Evolutionary conservation across 2,888 invertebrate species (phyloP), one percentile per base, ranked within the genome.

Genomic region (Troides aeacus): DNA sequence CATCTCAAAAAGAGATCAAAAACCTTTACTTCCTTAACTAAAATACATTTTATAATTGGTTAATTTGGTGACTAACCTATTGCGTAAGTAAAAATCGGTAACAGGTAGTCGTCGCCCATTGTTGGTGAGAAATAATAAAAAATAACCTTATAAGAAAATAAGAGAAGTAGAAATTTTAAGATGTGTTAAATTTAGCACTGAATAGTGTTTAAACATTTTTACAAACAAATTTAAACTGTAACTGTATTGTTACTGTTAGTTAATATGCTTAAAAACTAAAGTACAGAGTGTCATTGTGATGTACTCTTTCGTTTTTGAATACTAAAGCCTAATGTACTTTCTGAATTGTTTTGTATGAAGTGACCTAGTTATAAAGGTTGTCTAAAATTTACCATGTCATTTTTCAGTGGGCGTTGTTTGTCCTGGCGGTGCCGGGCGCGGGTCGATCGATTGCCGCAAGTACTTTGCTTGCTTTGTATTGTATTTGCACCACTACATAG

Each of bases 361-460:
- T 60, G 72, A 46, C 72, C 73, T 68, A 72, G 69, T 73, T 72
- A 68, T 57, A 63, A 57, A 60, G 72, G 64, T 64, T 70, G 76
- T 79, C 63, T 63, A 61, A 79, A 76, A 81, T 82, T 82, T 84
- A 83, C 80, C 81, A 84, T 84, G 84, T 79, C 80, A 83, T 85
- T 86, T 85, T 84, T 82, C 76, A 82, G 81, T 71, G 73, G 75
- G 77, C 75, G 72, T 79, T 76, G 56, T 73, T 73, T 66, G 86
- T 83, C 83, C 89, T 83, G 82, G 74, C 85, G 80, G 90, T 89
- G 76, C 91, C 90, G 83, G 88, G 85, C 86, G 84, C 91, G 77
- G 77, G 7, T 8, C 78, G 81, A 88, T 91, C 89, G 86, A 90
- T 90, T 80, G 80, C 79, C 82, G 84, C 84, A 84, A 79, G 76